A percentile compares a stretch with the other conserved stretches of the same genome.
These are phyloP conservation scores for Hydrocynus forskahlii DNA, from an alignment of 2,797 vertebrate species.

Conservation along the genomic window DNA sequence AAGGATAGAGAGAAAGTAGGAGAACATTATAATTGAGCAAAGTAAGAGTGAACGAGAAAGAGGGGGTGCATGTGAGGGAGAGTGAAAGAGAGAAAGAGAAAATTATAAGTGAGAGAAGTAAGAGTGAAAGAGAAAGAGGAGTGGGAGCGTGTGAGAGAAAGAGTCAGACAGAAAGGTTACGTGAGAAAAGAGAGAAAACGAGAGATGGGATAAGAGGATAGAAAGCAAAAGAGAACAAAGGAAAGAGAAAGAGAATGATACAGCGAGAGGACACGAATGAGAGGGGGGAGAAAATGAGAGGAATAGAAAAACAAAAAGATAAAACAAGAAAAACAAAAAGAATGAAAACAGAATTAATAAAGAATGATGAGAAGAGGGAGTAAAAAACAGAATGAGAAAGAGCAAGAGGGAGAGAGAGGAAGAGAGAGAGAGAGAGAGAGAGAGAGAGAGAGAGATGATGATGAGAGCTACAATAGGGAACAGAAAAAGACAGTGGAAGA, in stretches of 20 bases:
- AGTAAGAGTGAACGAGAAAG: too few species aligned
- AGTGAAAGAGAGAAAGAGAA: neutral
- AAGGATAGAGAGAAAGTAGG: neutral
- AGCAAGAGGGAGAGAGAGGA: neutral
- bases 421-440: neutral
- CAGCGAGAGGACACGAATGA: neutral
- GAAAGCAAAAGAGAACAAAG: too few species aligned
- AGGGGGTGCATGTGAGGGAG: too few species aligned
- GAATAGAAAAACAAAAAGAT: neutral
- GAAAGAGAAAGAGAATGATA: conserved; percentile 63
- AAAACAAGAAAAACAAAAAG: neutral
- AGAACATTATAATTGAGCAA: neutral
- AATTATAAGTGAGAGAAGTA: too few species aligned
- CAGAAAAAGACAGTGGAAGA: neutral
- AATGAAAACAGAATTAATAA: too few species aligned
- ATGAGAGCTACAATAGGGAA: neutral
- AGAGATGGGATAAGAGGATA: neutral
- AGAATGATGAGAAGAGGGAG: neutral
- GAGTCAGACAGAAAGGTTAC: too few species aligned
- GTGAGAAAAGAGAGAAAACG: neutral
- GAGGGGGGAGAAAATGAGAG: conserved; percentile 12
- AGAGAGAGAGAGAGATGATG: neutral
- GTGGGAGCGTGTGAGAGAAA: too few species aligned
- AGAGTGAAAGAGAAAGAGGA: too few species aligned
- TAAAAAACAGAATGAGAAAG: neutral